These are phyloP conservation scores for Leucania comma DNA, from an alignment of 2,888 invertebrate species.

Conservation along the genomic window DNA sequence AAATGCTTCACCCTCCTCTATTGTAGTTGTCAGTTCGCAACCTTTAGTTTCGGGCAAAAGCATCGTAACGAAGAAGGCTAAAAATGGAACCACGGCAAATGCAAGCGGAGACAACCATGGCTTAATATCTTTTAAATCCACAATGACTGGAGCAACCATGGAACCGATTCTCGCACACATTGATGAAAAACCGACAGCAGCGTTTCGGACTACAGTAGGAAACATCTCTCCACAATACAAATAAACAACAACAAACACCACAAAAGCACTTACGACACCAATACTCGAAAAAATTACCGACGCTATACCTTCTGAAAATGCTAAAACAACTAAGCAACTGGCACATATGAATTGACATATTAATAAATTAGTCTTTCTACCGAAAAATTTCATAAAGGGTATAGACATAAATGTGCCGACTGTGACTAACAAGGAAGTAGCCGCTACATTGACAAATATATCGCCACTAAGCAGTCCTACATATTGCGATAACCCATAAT, in stretches of 20 bases:
- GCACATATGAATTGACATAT: conserved; percentile 91
- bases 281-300: conserved; percentile 92
- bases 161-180: conserved; percentile 97
- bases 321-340: conserved; percentile 90
- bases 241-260: conserved; percentile 96
- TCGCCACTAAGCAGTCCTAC: conserved; percentile 94
- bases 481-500: conserved; percentile 96
- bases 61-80: conserved; percentile 88
- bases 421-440: conserved; percentile 92
- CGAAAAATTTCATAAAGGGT: conserved; percentile 92
- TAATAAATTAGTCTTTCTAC: conserved; percentile 92
- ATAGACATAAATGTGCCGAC: conserved; percentile 91
- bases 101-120: conserved; percentile 92
- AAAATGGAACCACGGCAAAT: conserved; percentile 93
- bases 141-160: conserved; percentile 95
- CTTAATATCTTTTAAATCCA: conserved; percentile 88
- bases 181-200: conserved; percentile 96
- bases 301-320: conserved; percentile 80
- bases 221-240: conserved; percentile 96
- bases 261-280: conserved; percentile 95
- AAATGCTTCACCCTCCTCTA: conserved; percentile 94
- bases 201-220: conserved; percentile 96
- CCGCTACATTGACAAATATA: conserved; percentile 95
- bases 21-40: conserved; percentile 94
- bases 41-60: conserved; percentile 95